Evolutionary conservation across 2,888 invertebrate species (phyloP), one percentile per base, ranked within the genome.

Genomic region (Nemotelus pantherinus): DNA sequence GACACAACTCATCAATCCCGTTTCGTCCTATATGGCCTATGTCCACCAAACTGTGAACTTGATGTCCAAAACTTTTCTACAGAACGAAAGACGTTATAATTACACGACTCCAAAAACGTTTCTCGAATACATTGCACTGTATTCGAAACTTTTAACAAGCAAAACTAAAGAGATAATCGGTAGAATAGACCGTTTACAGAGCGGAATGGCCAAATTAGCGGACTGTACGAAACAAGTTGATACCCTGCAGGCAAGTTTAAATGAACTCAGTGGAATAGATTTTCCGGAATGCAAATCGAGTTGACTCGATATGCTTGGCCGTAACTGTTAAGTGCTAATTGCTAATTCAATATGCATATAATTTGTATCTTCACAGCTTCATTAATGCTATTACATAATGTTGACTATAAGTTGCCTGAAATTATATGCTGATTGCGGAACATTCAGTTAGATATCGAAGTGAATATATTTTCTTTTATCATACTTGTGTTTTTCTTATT

Each of bases 41-140:
- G 96, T 95, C 0, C 98, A 98, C 85, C 91, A 92, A 77, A 93
- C 94, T 74, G 98, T 98, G 45, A 97, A 97, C 86, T 91, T 93
- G 80, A 93, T 95, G 90, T 97, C 97, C 0, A 89, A 91, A 68
- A 87, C 90, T 76, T 98, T 96, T 88, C 90, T 95, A 81, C 89
- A 91, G 83, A 97, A 96, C 85, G 98, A 98, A 84, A 92, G 92
- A 78, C 90, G 97, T 43, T 96, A 95, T 88, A 98, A 98, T 88
- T 98, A 98, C 87, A 98, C 98, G 5, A 98, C 98, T 2, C 98
- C 98, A 0, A 98, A 98, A 88, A 95, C 96, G n/a, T 98, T 98
- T 89, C 89, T 98, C 76, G 98, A 98, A 86, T 96, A 96, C 87
- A 97, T 98, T 81, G 92, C 93, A 63, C 88, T 98, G 45, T 98